A percentile compares a stretch with the other conserved stretches of the same genome.
Conservation (phyloP, 1,140 invertebrate genomes). For the Chironomus tepperi region DNA sequence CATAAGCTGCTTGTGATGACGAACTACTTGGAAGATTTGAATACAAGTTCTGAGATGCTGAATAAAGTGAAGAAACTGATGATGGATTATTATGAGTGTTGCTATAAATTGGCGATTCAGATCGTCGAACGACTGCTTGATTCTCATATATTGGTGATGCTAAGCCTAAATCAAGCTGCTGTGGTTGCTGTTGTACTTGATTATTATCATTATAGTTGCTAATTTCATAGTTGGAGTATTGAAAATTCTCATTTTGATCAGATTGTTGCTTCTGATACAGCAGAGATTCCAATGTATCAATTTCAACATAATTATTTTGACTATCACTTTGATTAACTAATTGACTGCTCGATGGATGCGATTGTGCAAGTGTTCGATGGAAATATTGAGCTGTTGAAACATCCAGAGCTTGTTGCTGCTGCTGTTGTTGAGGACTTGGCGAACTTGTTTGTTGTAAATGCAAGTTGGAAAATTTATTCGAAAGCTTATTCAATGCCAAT, state of each 20-base stretch:
- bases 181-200: neutral
- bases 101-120: slow-evolving; percentile 40
- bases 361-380: neutral
- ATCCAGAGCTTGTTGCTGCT: slow-evolving; percentile 27
- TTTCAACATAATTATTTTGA: slow-evolving; percentile 46
- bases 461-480: neutral
- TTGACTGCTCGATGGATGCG: neutral
- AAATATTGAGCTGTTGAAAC: slow-evolving; percentile 24
- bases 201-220: neutral
- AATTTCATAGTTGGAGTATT: neutral
- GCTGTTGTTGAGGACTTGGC: slow-evolving; percentile 27
- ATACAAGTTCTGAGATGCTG: neutral
- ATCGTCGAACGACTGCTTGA: slow-evolving; percentile 30
- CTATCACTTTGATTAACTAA: slow-evolving; percentile 26
- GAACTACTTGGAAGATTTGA: slow-evolving; percentile 5
- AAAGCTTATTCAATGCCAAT: neutral
- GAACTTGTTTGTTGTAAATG: neutral
- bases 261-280: slow-evolving; percentile 30
- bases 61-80: slow-evolving; percentile 22
- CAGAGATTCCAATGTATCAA: slow-evolving; percentile 45
- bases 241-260: neutral
- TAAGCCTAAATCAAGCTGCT: slow-evolving; percentile 32
- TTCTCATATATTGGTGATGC: slow-evolving; percentile 39
- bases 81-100: slow-evolving; percentile 29
- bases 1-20: slow-evolving; percentile 26